Conservation (phyloP, 2,113 vertebrate species). For the Pantherophis guttatus region DNA sequence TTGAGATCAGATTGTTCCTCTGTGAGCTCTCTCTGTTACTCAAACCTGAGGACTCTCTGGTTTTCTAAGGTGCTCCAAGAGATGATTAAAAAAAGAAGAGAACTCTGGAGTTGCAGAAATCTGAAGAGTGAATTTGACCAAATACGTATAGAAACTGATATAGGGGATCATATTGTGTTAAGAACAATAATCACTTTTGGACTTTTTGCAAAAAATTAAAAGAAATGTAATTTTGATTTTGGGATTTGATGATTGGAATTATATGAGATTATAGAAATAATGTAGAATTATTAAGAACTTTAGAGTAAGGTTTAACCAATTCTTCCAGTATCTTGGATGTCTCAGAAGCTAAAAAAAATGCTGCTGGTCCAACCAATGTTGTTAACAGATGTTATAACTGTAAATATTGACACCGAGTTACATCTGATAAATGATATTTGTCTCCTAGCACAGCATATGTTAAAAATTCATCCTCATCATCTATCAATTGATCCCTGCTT, state of each 20-base stretch:
- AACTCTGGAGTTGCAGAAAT: not conserved
- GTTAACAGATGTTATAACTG: not conserved
- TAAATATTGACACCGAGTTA: not conserved
- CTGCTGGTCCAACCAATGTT: not conserved
- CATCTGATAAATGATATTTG: not conserved
- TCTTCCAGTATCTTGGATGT: not conserved
- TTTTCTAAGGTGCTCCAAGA: not conserved
- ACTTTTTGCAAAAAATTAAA: not conserved
- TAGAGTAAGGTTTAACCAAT: not conserved
- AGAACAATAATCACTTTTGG: not conserved
- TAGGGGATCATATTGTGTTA: not conserved
- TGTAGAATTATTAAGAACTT: not conserved
- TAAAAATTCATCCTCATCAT: not conserved
- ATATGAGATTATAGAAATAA: not conserved
- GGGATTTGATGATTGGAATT: not conserved
- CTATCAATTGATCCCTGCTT: not conserved
- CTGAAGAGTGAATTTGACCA: not conserved
- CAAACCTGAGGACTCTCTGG: not conserved
- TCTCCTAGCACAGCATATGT: not conserved
- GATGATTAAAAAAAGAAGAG: not conserved
- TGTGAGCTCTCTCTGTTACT: not conserved
- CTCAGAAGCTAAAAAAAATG: not conserved
- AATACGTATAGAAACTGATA: not conserved
- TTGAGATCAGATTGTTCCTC: not conserved
- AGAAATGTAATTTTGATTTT: not conserved